A percentile compares a stretch with the other conserved stretches of the same genome.
phyloP scores from a whole-genome alignment of 1,140 invertebrate genomes.

The Drosophila novamexicana region DNA sequence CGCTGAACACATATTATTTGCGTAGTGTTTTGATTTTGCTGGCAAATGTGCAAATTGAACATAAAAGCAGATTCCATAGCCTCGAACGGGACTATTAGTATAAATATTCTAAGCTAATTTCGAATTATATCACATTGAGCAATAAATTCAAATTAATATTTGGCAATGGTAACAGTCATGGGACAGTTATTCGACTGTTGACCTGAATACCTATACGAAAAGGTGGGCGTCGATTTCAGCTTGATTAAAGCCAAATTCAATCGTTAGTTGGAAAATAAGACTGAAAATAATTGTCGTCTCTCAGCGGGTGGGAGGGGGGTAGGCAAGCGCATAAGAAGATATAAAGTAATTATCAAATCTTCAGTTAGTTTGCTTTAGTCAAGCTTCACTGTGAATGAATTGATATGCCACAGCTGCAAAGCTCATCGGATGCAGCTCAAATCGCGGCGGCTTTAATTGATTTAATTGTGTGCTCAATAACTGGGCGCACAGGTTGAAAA shows the following conservation, averaged over 20 bases:
- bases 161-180: slow-evolving; percentile 25
- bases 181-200: slow-evolving; percentile 16
- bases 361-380: background rate
- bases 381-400: slow-evolving; percentile 37
- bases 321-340: background rate
- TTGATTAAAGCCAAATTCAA: background rate
- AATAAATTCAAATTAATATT: slow-evolving; percentile 29
- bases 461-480: background rate
- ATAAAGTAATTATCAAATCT: slow-evolving; percentile 6
- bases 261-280: background rate
- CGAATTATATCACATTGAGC: slow-evolving; percentile 24
- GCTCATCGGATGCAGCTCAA: slow-evolving; percentile 7
- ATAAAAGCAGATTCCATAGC: slow-evolving; percentile 21
- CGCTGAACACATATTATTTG: slow-evolving; percentile 56
- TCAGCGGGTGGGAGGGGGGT: too few species aligned
- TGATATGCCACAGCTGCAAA: slow-evolving; percentile 57
- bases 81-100: slow-evolving; percentile 42
- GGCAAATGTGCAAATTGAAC: slow-evolving; percentile 69
- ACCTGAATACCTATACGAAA: background rate
- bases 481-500: background rate
- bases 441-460: slow-evolving; percentile 1
- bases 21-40: slow-evolving; percentile 56
- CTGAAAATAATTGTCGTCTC: background rate
- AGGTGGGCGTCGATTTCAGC: background rate
- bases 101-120: slow-evolving; percentile 40